These are phyloP conservation scores for Trisateles emortualis DNA, from an alignment of 2,888 invertebrate genomes.

Conservation along the genomic window DNA sequence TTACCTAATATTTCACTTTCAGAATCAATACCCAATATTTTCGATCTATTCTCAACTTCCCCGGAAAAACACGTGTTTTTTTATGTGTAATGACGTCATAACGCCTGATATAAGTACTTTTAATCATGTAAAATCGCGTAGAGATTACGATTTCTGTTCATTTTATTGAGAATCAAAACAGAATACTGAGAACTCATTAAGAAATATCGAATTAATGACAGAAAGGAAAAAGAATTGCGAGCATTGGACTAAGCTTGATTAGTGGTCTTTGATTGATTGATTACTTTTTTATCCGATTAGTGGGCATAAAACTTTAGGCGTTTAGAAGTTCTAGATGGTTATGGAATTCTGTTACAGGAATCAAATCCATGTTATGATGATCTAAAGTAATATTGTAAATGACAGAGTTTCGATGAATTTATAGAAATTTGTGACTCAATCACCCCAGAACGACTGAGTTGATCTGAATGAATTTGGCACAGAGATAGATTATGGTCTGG, in stretches of 20 bases:
- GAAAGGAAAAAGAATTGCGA: not conserved
- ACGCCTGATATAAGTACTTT: not conserved
- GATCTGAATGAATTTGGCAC: too few species aligned
- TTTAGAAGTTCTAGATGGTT: not conserved
- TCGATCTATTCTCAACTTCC: too few species aligned
- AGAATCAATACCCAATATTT: too few species aligned
- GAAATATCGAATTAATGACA: not conserved
- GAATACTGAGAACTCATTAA: not conserved
- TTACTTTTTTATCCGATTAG: not conserved
- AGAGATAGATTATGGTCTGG: too few species aligned
- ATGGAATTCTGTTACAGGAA: not conserved
- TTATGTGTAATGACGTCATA: not conserved
- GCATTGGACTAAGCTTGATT: not conserved
- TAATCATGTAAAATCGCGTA: not conserved
- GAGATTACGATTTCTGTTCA: not conserved
- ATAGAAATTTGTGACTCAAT: too few species aligned
- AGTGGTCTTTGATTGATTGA: constrained; percentile 1
- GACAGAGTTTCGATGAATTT: not conserved
- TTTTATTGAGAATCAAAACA: not conserved
- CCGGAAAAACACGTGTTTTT: not conserved
- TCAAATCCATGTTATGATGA: not conserved
- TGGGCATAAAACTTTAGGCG: not conserved
- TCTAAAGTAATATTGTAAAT: not conserved
- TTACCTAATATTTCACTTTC: too few species aligned
- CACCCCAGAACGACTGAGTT: too few species aligned